These are phyloP conservation scores for Limnothrissa miodon DNA, from an alignment of 2,113 vertebrate genomes.

Conservation along the genomic window DNA sequence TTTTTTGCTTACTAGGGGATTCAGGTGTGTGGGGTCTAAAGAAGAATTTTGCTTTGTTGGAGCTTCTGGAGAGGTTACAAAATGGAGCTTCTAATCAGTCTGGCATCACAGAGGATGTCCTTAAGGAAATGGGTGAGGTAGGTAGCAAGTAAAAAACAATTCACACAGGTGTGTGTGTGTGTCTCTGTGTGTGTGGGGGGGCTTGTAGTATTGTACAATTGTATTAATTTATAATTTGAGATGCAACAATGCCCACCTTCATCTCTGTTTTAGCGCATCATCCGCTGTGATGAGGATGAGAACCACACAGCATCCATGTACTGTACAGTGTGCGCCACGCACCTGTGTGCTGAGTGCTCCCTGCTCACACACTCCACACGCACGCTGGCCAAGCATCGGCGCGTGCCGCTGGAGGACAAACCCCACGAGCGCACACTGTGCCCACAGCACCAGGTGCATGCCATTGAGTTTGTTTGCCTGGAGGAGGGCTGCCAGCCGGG, in stretches of 20 bases:
- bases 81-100: slow-evolving; percentile 88
- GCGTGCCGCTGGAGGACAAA: slow-evolving; percentile 95
- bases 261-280: not conserved
- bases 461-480: slow-evolving; percentile 96
- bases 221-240: too few relatives aligned
- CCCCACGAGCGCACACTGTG: slow-evolving; percentile 98
- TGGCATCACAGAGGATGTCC: slow-evolving; percentile 81
- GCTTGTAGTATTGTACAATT: too few relatives aligned
- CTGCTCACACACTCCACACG: slow-evolving; percentile 96
- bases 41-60: slow-evolving; percentile 97
- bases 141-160: too few relatives aligned
- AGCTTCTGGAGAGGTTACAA: slow-evolving; percentile 92
- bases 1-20: slow-evolving; percentile 74
- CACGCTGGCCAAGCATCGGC: slow-evolving; percentile 92
- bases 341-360: slow-evolving; percentile 92
- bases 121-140: slow-evolving; percentile 93
- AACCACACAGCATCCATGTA: slow-evolving; percentile 80
- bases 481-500: slow-evolving; percentile 90
- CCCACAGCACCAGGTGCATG: slow-evolving; percentile 94
- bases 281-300: not conserved
- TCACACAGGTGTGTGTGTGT: too few relatives aligned
- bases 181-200: too few relatives aligned
- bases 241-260: not conserved
- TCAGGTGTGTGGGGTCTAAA: slow-evolving; percentile 98
- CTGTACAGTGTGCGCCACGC: slow-evolving; percentile 96